Evolutionary conservation across 2,797 vertebrate species (phyloP), one percentile per base, ranked within the genome.

Genomic region (Aldrovandia affinis): DNA sequence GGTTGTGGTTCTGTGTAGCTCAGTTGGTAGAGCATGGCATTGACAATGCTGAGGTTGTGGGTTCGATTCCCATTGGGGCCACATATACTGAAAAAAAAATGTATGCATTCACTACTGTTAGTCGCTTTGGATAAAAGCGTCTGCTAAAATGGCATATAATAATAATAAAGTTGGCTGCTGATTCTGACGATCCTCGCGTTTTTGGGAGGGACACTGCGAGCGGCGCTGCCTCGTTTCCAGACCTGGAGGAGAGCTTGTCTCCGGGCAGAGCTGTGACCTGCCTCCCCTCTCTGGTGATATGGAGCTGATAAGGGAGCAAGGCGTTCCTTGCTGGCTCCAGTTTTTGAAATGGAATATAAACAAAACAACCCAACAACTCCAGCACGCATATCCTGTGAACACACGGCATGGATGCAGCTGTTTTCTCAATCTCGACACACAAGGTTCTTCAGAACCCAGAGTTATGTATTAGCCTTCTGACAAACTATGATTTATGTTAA

Each of bases 221-320:
- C 39, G 36, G 55, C 84, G 77, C 54, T 59, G 18, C 87, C 44
- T 92, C 73, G 90, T 92, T 92, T 91, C 91, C 89, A 88, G 14
- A 14, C 25, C 73, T 36, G 28, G 59, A 52, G 80, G 70, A 65
- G 9, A 12, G 50, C 55, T 55, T 83, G 55, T 59, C 70, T 83
- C 52, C 81, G 55, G 77, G 77, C 42, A 81, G 68, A 81, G 47
- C 22, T 30, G 80, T 83, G 87, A 89, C 83, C 86, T n/a, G 1
- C 42, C 61, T 86, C 55, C 86, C 63, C 44, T 61, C 25, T 55
- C 50, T 75, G 73, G 89, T 91, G 90, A 92, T 89, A 39, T 25
- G 28, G n/a, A 9, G 52, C 63, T 86, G 92, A 93, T 93, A 93
- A 92, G 78, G 44, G 70, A 42, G 83, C 6, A 14, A 91, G 90